phyloP scores from a whole-genome alignment of 2,797 vertebrate genomes.

The Ctenopoma multispine region DNA sequence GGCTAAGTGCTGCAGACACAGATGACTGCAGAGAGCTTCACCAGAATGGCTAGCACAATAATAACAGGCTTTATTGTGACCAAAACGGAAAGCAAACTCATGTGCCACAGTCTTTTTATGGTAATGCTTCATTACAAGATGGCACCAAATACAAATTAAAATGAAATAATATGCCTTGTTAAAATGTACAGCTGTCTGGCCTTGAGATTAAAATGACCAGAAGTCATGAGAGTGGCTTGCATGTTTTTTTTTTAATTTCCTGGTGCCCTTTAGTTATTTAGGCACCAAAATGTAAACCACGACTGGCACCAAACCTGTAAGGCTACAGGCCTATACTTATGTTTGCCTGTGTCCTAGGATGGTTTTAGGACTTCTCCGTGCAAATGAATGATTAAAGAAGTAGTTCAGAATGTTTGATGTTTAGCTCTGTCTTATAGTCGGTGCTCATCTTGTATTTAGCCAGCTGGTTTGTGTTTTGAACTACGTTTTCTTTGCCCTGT shows the following conservation, averaged over 20 bases:
- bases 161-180: conserved; percentile 57
- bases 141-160: conserved; percentile 60
- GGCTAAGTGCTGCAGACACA: conserved; percentile 61
- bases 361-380: conserved; percentile 20
- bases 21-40: conserved; percentile 48
- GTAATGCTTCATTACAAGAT: conserved; percentile 54
- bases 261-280: conserved; percentile 22
- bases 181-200: conserved; percentile 50
- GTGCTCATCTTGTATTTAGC: conserved; percentile 4
- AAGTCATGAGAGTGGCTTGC: conserved; percentile 25
- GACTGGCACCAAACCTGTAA: conserved; percentile 41
- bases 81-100: conserved; percentile 41
- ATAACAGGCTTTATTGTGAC: conserved; percentile 60
- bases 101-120: conserved; percentile 49
- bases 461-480: conserved; percentile 16
- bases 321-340: conserved; percentile 35
- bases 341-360: conserved; percentile 29
- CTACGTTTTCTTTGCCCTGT: conserved; percentile 1
- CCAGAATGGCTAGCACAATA: conserved; percentile 51
- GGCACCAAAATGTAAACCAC: conserved; percentile 59
- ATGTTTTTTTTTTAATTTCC: conserved; percentile 29
- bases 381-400: conserved; percentile 55
- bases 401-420: conserved; percentile 41
- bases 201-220: conserved; percentile 57
- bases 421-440: background rate